These are phyloP conservation scores for Sebastiscus tertius DNA, from an alignment of 2,797 vertebrate genomes.

Conservation along the genomic window DNA sequence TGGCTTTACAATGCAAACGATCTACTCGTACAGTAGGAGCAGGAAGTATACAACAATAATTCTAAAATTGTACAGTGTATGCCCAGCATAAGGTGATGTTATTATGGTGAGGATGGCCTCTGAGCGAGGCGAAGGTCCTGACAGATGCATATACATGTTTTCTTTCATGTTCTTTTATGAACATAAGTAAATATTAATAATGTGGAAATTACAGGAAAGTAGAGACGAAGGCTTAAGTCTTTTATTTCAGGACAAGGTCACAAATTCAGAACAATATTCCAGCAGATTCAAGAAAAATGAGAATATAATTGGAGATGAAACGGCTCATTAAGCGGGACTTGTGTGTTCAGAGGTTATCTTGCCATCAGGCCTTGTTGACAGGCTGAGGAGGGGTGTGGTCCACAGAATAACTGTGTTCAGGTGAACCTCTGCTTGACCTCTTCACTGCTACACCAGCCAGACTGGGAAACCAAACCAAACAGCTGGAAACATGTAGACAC, in stretches of 20 bases:
- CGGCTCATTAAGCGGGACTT: background rate
- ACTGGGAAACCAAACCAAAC: background rate
- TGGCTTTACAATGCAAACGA: no score
- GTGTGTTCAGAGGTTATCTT: background rate
- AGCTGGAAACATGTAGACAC: background rate
- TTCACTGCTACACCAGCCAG: background rate
- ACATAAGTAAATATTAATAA: background rate
- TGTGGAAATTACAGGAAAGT: background rate
- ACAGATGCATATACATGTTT: background rate
- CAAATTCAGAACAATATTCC: background rate
- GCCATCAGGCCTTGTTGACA: background rate
- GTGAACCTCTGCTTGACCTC: constrained; percentile 14
- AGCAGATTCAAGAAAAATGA: background rate
- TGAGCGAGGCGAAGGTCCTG: background rate
- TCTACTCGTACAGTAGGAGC: no score
- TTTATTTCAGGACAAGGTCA: background rate
- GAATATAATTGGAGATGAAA: background rate
- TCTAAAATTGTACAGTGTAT: no score
- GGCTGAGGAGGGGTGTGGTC: background rate
- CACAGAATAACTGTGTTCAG: background rate
- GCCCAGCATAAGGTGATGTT: rapidly evolving
- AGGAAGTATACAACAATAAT: no score
- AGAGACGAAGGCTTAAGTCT: background rate
- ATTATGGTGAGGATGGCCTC: no score
- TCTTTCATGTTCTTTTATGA: background rate